Evolutionary conservation across 1,140 invertebrate species (phyloP), one percentile per base, ranked within the genome.

Genomic region (Brachionus rubens): DNA sequence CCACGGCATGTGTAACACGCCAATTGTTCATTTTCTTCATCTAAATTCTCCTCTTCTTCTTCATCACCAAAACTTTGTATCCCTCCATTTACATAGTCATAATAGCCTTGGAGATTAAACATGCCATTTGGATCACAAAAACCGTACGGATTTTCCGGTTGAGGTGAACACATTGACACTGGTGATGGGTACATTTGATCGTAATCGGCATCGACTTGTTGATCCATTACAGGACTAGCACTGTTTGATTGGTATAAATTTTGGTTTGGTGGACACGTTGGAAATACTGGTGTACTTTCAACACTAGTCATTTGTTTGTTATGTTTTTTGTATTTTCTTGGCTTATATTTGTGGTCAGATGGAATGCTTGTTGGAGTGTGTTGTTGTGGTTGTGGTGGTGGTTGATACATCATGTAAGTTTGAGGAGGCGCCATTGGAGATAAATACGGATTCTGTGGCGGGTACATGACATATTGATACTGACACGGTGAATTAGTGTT

Each of bases 1-100:
- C 68, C 68, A 24, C 68, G 68, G 30, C 68, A 72, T 26, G 36
- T 41, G n/a, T 72, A 54, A 48, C 68, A 72, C 3, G 68, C 68
- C 12, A 72, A 40, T 30, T 72, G 46, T n/a, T 72, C 68, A 21
- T 72, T 72, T 21, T 72, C 68, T 10, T 54, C 21, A 14, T 72
- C 68, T 21, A 50, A 21, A 21, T 72, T 36, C 12, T 72, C 68
- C n/a, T 72, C 46, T 19, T 72, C 43, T 30, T 50, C 46, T 1
- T 65, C 59, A 24, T 65, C 59, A 14, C 59, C 59, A 28, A 21
- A 65, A 41, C 59, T 65, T 36, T 41, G 33, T 24, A 65, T 65
- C 3, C 59, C 59, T 12, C 36, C 19, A 24, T 65, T 65, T 10
- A 65, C 59, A 26, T 65, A 65, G 9, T 65, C 59, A 43, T 65